Evolutionary conservation across 2,888 invertebrate genomes (phyloP).

Genomic region (Coenonympha arcania): DNA sequence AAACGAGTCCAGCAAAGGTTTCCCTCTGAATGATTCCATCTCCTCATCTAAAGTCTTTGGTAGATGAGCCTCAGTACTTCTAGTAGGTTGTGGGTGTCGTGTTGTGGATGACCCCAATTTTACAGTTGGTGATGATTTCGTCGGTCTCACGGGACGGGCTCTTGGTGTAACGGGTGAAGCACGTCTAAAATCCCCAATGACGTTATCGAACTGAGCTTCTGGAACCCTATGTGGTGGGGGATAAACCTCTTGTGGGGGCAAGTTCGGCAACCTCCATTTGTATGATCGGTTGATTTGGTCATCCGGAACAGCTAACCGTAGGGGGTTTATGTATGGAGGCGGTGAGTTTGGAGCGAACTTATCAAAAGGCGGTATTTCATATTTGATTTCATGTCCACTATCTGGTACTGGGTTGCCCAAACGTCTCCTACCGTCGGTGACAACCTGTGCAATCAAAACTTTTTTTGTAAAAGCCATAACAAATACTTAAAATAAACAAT

Average conservation of each 20-base stretch:
- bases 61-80: constrained; percentile 16
- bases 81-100: constrained; percentile 4
- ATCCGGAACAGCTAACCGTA: constrained; percentile 26
- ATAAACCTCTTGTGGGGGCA: constrained; percentile 11
- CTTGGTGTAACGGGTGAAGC: constrained; percentile 30
- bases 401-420: background rate
- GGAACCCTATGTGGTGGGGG: too few relatives aligned
- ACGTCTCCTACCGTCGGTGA: background rate
- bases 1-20: constrained; percentile 32
- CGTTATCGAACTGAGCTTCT: too few relatives aligned
- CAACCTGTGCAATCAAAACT: background rate
- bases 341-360: background rate
- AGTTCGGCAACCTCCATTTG: constrained; percentile 19
- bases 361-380: constrained; percentile 16
- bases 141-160: constrained; percentile 30
- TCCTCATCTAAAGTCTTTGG: constrained; percentile 30
- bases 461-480: too few relatives aligned
- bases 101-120: constrained; percentile 14
- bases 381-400: constrained; percentile 15
- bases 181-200: too few relatives aligned
- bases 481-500: too few relatives aligned
- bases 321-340: constrained; percentile 3
- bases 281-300: constrained; percentile 21
- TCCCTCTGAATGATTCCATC: constrained; percentile 32
- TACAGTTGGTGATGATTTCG: constrained; percentile 11